Evolutionary conservation across 2,888 invertebrate species (phyloP).

Genomic region (Saturnia japonica): DNA sequence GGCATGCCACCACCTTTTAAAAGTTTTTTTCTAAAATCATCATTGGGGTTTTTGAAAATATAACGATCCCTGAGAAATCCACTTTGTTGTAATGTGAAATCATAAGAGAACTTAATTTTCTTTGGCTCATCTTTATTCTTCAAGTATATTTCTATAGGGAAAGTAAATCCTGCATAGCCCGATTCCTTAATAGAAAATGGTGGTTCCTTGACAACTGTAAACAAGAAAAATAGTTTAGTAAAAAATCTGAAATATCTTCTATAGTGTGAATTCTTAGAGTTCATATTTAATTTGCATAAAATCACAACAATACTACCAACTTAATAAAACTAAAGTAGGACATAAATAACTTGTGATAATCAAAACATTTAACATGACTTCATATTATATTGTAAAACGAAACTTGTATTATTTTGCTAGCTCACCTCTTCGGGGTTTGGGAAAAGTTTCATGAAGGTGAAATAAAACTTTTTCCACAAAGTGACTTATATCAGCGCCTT

Average conservation of each 20-base stretch:
- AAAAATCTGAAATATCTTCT: constrained; percentile 5
- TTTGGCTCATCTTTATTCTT: constrained; percentile 95
- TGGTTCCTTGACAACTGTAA: constrained; percentile 92
- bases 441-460: constrained; percentile 94
- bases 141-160: constrained; percentile 94
- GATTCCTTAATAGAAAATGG: constrained; percentile 95
- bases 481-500: constrained; percentile 92
- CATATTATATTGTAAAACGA: not conserved
- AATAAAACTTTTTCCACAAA: constrained; percentile 97
- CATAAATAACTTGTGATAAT: constrained; percentile 17
- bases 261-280: not conserved
- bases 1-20: constrained; percentile 91
- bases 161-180: constrained; percentile 96
- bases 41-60: constrained; percentile 91
- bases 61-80: constrained; percentile 91
- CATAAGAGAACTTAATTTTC: constrained; percentile 91
- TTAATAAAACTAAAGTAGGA: constrained; percentile 26
- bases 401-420: constrained; percentile 2
- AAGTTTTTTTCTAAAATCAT: constrained; percentile 93
- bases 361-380: constrained; percentile 18
- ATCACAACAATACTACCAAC: constrained; percentile 24
- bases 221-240: constrained; percentile 15
- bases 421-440: constrained; percentile 94
- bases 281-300: constrained; percentile 21
- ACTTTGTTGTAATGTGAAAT: constrained; percentile 89